A percentile compares a stretch with the other conserved stretches of the same genome.
Evolutionary conservation across 1,140 invertebrate species (phyloP).

Genomic region (Brachionus angularis): DNA sequence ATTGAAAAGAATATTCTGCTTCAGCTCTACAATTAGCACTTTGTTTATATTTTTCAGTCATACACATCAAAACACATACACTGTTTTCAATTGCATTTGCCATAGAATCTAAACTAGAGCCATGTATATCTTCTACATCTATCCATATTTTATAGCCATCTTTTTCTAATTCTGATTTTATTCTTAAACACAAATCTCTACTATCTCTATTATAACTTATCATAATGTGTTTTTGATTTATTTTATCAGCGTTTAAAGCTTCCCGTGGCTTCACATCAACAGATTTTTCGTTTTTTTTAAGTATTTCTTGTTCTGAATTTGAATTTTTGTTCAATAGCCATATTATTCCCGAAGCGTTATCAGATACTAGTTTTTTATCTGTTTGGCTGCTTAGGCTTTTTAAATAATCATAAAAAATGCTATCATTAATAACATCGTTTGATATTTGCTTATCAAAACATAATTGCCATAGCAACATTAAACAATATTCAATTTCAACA

Average conservation of each 20-base stretch:
- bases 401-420: background rate
- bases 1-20: slow-evolving; percentile 52
- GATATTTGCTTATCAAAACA: slow-evolving; percentile 10
- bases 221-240: slow-evolving; percentile 9
- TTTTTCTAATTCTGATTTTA: slow-evolving; percentile 4
- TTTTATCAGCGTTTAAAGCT: background rate
- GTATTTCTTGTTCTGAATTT: background rate
- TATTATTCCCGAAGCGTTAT: no score
- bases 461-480: slow-evolving; percentile 5
- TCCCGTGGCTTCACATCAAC: no score
- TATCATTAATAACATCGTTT: background rate
- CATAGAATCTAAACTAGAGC: slow-evolving; percentile 55
- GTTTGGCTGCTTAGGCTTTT: background rate
- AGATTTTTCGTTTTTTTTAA: background rate
- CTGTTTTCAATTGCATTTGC: slow-evolving; percentile 55
- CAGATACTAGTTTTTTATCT: background rate
- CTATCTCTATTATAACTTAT: slow-evolving; percentile 29
- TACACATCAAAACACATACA: slow-evolving; percentile 50
- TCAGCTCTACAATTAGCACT: slow-evolving; percentile 46
- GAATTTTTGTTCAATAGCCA: no score
- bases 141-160: slow-evolving; percentile 45
- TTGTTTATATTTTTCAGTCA: slow-evolving; percentile 34
- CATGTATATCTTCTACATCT: slow-evolving; percentile 48
- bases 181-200: slow-evolving; percentile 9
- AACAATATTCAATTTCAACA: background rate